A percentile compares a stretch with the other conserved stretches of the same genome.
Conservation (phyloP, 2,888 invertebrate species). For the Chymomyza fuscimana region DNA sequence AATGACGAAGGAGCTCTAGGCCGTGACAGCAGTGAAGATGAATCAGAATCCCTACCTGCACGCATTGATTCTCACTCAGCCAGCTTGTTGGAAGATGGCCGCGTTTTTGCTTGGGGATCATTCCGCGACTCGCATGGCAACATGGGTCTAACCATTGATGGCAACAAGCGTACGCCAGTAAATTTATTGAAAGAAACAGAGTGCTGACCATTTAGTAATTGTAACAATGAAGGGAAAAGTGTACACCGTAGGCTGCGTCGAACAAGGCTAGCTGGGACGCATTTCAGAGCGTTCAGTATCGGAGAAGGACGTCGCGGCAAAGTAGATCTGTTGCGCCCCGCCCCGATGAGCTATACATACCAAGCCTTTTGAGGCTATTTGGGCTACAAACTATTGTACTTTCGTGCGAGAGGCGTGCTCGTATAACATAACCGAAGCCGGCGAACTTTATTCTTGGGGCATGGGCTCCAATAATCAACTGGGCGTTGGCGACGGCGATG, state of each 20-base stretch:
- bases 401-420: conserved; percentile 83
- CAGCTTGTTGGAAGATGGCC: conserved; percentile 90
- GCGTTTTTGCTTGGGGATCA: conserved; percentile 94
- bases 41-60: conserved; percentile 87
- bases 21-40: conserved; percentile 88
- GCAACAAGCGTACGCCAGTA: conserved; percentile 83
- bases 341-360: conserved; percentile 70
- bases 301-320: conserved; percentile 82
- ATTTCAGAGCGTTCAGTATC: conserved; percentile 85
- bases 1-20: conserved; percentile 98
- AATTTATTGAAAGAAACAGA: conserved; percentile 83
- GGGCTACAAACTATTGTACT: conserved; percentile 90
- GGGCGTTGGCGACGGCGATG: conserved; percentile 87
- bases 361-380: conserved; percentile 84
- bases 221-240: conserved; percentile 85
- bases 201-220: conserved; percentile 93
- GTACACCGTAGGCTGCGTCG: conserved; percentile 94
- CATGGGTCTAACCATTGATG: conserved; percentile 89
- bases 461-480: conserved; percentile 94
- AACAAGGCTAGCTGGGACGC: conserved; percentile 96
- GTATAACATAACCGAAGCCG: conserved; percentile 89
- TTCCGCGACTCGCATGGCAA: conserved; percentile 95
- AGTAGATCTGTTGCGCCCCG: conserved; percentile 72
- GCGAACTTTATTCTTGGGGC: conserved; percentile 92
- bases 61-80: conserved; percentile 91